These are phyloP conservation scores for Lordiphosa mommai DNA, from an alignment of 1,140 invertebrate genomes.

Conservation along the genomic window DNA sequence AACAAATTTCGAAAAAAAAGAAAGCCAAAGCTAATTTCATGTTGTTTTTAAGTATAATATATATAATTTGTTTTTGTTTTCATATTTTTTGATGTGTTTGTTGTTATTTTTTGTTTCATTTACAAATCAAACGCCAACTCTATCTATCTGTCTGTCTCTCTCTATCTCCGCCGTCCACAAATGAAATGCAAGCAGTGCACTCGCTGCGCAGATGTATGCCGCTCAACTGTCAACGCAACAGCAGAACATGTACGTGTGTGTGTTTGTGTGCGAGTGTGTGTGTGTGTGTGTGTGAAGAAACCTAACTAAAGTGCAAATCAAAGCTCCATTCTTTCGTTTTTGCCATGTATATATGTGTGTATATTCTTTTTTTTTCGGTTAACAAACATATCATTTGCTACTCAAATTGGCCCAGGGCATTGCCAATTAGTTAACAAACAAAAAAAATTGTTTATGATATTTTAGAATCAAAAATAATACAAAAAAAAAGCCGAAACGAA, in stretches of 20 bases:
- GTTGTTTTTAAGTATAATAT: slow-evolving; percentile 22
- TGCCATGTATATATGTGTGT: slow-evolving; percentile 49
- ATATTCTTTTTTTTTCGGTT: slow-evolving; percentile 24
- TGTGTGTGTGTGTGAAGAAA: slow-evolving; percentile 37
- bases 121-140: slow-evolving; percentile 49
- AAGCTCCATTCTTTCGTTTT: slow-evolving; percentile 56
- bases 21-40: slow-evolving; percentile 62
- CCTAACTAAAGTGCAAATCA: slow-evolving; percentile 62
- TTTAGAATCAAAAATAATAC: slow-evolving; percentile 5
- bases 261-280: slow-evolving; percentile 18
- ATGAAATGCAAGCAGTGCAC: slow-evolving; percentile 87
- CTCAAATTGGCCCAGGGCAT: slow-evolving; percentile 79
- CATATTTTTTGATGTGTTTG: neutral
- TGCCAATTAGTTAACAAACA: slow-evolving; percentile 59
- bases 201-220: slow-evolving; percentile 96
- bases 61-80: slow-evolving; percentile 64
- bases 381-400: slow-evolving; percentile 35
- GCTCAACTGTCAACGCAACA: slow-evolving; percentile 93
- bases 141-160: slow-evolving; percentile 59
- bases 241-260: slow-evolving; percentile 91
- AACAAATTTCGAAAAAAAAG: slow-evolving; percentile 41
- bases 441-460: slow-evolving; percentile 5
- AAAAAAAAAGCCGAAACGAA: slow-evolving; percentile 64
- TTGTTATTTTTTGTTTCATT: neutral
- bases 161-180: slow-evolving; percentile 32